Conservation (phyloP, 2,113 vertebrate genomes). For the Nycticorax nycticorax region DNA sequence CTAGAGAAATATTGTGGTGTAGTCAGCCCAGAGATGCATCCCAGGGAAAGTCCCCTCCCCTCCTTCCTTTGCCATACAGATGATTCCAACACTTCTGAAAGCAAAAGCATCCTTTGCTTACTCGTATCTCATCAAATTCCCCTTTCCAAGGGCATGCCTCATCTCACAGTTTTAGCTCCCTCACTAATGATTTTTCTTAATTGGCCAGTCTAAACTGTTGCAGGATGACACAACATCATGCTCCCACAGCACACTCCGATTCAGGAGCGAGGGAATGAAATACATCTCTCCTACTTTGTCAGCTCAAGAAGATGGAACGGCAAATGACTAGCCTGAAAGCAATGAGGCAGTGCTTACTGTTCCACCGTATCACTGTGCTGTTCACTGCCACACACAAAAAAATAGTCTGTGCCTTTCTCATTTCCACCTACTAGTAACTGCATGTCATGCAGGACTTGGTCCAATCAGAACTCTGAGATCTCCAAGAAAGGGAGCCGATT, state of each 20-base stretch:
- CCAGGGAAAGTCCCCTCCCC: not conserved
- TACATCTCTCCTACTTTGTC: not conserved
- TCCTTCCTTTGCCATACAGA: not conserved
- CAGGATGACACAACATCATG: not conserved
- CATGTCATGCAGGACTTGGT: not conserved
- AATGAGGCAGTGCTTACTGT: not conserved
- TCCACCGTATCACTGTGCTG: not conserved
- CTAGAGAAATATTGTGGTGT: not conserved
- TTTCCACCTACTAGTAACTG: not conserved
- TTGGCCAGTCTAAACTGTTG: not conserved
- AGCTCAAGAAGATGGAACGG: not conserved
- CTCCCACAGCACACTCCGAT: not conserved
- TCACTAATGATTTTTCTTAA: not conserved
- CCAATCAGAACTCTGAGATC: not conserved
- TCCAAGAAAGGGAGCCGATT: not conserved
- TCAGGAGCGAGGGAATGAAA: not conserved
- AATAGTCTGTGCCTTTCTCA: not conserved
- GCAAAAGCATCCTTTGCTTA: not conserved
- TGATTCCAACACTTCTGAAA: not conserved
- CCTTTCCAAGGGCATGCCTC: not conserved
- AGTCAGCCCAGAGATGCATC: not conserved
- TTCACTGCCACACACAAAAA: not conserved
- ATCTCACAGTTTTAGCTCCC: not conserved
- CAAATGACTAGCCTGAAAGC: not conserved
- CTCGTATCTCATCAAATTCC: not conserved